Evolutionary conservation across 1,140 invertebrate species (phyloP), one percentile per base, ranked within the genome.

Genomic region (Rhagoletis zephyria): DNA sequence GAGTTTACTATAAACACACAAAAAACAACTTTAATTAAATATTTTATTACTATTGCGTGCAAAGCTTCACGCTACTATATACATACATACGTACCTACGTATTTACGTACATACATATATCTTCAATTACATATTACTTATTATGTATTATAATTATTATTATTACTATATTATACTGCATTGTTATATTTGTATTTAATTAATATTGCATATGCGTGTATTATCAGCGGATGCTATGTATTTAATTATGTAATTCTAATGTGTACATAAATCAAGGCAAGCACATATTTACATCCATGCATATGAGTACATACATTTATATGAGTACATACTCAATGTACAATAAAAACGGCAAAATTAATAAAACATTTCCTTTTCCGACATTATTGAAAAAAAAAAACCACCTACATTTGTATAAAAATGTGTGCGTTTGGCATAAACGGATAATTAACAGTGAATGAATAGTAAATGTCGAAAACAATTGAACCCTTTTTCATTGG

Each of bases 361-460:
- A 30, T 30, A 30, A 30, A 19, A 77, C 70, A 77, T 77, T 77
- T 77, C 70, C 70, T 77, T 77, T 77, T 77, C 70, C 70, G 70
- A 40, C n/a, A 2, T n/a, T 30, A 16, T n/a, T n/a, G 42, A 19
- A n/a, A 51, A 19, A 1, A 45, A 77, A 0, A 2, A 51, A 51
- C 30, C 1, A 30, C 30, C 30, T 30, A 30, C 30, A 30, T 30
- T 30, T 30, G 30, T 30, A 30, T 30, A 30, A 30, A 30, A 30
- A 30, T 30, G 30, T 30, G 30, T 30, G 30, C 1, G 30, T 30
- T 30, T 30, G 30, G 12, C n/a, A 64, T 45, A 40, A 19, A 70
- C 40, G 65, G 42, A 77, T n/a, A 3, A 45, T 16, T 74, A 74
- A 74, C 67, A 16, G 64, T 10, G 30, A 30, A 77, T 77, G 30